Evolutionary conservation across 2,888 invertebrate genomes (phyloP), one percentile per base, ranked within the genome.

Genomic region (Muscina levida): DNA sequence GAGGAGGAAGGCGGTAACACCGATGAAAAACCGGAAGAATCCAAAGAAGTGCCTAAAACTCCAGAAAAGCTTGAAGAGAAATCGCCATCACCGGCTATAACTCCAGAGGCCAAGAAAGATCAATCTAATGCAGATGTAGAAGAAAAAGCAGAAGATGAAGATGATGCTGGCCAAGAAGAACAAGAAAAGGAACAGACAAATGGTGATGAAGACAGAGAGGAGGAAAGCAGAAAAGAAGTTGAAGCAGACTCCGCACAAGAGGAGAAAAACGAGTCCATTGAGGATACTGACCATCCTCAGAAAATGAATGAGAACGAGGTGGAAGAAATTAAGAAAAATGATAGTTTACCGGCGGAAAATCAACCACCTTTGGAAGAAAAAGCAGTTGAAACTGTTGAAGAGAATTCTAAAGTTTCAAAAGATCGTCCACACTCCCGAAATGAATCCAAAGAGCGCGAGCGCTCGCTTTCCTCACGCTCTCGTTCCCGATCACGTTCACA

Each of bases 331-430:
- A 51, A 15, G n/a, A 44, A 76, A 53, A 37, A 68, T n/a, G 57
- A 31, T 15, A 15, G 44, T 13, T 57, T 46, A 24, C 42, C 65
- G 48, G 11, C 46, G 2, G 48, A 75, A 44, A 57, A 67, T 31
- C 57, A 82, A 13, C 84, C 88, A 89, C 17, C 76, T 86, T 59
- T 91, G 89, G 85, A 87, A 87, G 57, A 91, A 24, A 83, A 74
- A 26, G 17, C 11, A 15, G 42, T 24, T 1, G 72, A 75, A 65
- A 74, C 83, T 89, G 88, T 51, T 15, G 82, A 76, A 6, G 77
- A 46, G 82, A 83, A 8, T 86, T 68, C 70, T 91, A 1, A 90
- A 91, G 76, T 90, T 91, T n/a, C 82, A 77, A 1, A 71, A 11
- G 74, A 67, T 59, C 80, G 15, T 70, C 72, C 72, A 17, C 71